Conservation (phyloP, 2,113 vertebrate species). For the Muscicapa adusta region DNA sequence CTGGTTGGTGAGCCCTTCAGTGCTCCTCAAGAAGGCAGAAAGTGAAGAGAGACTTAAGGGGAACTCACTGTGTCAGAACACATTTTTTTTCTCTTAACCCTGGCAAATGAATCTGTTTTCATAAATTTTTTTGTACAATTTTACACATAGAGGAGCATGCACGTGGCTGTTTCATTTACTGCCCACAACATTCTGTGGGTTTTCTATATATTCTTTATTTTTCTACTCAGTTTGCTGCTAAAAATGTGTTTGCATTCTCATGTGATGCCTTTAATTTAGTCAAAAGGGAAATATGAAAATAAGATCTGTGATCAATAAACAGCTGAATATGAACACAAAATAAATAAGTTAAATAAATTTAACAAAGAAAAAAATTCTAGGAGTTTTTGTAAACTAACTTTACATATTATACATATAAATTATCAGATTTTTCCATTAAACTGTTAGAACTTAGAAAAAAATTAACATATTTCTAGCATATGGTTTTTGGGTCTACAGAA, state of each 20-base stretch:
- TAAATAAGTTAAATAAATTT: conserved; percentile 81
- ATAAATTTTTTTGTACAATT: not conserved
- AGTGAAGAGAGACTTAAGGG: conserved; percentile 12
- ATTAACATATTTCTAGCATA: conserved; percentile 66
- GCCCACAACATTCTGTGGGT: not conserved
- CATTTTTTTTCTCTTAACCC: not conserved
- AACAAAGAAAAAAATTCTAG: conserved; percentile 53
- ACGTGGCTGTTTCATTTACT: not conserved
- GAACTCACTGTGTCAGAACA: not conserved
- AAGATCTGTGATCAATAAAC: conserved; percentile 58
- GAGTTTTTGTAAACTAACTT: conserved; percentile 70
- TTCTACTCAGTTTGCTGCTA: conserved; percentile 1
- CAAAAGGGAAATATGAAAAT: conserved; percentile 69
- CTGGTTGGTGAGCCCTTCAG: conserved; percentile 15
- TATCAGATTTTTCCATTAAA: conserved; percentile 69
- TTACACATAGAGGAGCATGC: not conserved
- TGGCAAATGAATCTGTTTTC: not conserved
- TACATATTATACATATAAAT: conserved; percentile 80
- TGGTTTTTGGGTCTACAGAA: conserved; percentile 60
- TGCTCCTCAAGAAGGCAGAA: conserved; percentile 51
- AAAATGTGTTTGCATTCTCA: conserved; percentile 23
- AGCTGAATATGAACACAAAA: conserved; percentile 70
- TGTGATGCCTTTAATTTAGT: conserved; percentile 48
- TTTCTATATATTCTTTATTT: not conserved
- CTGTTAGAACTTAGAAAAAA: conserved; percentile 60